Base-by-base conservation (phyloP, 2,797 vertebrate genomes). In the Megalops cyprinoides region DNA sequence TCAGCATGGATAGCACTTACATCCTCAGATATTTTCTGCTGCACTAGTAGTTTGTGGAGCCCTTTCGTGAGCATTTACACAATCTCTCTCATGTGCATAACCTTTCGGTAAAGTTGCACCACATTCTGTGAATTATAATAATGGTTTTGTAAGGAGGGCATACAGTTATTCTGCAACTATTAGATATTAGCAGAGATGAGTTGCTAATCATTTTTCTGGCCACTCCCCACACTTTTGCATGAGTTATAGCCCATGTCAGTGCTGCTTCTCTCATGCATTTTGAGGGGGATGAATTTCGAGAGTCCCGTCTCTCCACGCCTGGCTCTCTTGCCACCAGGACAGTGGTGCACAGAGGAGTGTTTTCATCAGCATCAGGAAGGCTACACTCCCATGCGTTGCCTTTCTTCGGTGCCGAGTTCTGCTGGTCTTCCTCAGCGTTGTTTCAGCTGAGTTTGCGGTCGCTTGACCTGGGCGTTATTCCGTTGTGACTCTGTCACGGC, bases 401-500 rank as follows among this genome's bases (percentile, higher is more conserved):
- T 86, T 77, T 78, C 73, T 71, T 65, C 82, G 79, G 37, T 0
- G 67, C 37, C 37, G 44, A 6, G 6, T 44, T 25, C 60, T 14
- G 15, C 60, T n/a, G n/a, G n/a, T n/a, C n/a, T n/a, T n/a, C n/a
- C n/a, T n/a, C n/a, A n/a, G n/a, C n/a, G n/a, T n/a, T n/a, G n/a
- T n/a, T n/a, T n/a, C n/a, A n/a, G n/a, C n/a, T 48, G 46, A 48
- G 46, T 48, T 48, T 48, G 46, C 10, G 10, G 46, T 48, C 46
- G 10, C 10, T 48, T n/a, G n/a, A n/a, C n/a, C n/a, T n/a, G n/a
- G n/a, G n/a, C n/a, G 23, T 87, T 81, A 85, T 81, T 34, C 28
- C 14, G 37, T 18, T 37, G 42, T 1, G 39, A 55, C 79, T 85
- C 84, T 90, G 86, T 90, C 90, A 88, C 86, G 84, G 84, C 81